Conservation (phyloP, 2,113 vertebrate genomes). For the Eulacestoma nigropectus region DNA sequence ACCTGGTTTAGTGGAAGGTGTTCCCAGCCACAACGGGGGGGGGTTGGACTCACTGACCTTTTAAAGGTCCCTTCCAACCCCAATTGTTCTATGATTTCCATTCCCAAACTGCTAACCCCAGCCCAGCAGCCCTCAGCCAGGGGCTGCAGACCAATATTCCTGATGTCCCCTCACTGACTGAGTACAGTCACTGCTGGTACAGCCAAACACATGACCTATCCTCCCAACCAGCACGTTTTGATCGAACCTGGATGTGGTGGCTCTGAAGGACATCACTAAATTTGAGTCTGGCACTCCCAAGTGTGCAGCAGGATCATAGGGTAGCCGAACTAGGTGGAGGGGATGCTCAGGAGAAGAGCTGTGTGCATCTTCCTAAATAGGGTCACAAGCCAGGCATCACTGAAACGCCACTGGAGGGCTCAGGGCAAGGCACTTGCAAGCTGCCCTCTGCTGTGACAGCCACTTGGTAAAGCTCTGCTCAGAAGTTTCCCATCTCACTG, state of each 20-base stretch:
- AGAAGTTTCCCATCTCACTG: background rate
- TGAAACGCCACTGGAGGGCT: background rate
- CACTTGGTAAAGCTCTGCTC: background rate
- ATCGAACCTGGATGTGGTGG: background rate
- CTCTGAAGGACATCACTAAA: background rate
- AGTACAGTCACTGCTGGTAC: too few relatives aligned
- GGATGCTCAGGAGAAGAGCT: background rate
- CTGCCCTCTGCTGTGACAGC: background rate
- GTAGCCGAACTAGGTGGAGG: background rate
- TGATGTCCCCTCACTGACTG: background rate
- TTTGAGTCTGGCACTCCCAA: background rate
- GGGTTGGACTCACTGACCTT: background rate
- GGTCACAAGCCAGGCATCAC: background rate
- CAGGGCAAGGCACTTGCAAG: background rate
- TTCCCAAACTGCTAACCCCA: background rate
- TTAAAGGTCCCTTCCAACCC: background rate
- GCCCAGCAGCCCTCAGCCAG: background rate
- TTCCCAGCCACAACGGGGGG: accelerated
- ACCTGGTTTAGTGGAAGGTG: background rate
- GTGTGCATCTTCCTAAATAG: background rate
- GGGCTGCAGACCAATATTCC: background rate
- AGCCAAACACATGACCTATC: background rate
- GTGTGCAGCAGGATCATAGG: background rate
- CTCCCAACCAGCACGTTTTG: accelerated
- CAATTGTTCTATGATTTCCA: background rate